Evolutionary conservation across 2,797 vertebrate species (phyloP).

Genomic region (Florisuga fusca): DNA sequence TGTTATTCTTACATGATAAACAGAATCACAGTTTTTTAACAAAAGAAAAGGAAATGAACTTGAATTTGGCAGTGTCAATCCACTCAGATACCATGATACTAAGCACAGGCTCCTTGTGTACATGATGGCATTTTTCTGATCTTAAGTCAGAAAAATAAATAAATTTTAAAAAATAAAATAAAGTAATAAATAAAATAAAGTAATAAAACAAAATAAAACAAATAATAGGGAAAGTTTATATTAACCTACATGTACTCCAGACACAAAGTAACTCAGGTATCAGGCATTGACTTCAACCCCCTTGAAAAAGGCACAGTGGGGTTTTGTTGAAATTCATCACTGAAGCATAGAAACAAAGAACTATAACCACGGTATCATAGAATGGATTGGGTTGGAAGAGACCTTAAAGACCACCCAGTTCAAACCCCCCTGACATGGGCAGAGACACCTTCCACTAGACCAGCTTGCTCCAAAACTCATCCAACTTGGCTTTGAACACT

Average conservation of each 20-base stretch:
- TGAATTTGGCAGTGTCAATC: background rate
- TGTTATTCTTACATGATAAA: background rate
- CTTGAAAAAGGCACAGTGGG: background rate
- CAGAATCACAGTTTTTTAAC: background rate
- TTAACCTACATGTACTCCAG: background rate
- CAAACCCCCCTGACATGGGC: too few species aligned
- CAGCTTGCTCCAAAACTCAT: too few species aligned
- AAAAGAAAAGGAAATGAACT: background rate
- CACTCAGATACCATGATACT: accelerated
- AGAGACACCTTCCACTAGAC: too few species aligned
- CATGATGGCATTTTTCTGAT: background rate
- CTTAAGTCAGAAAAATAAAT: background rate
- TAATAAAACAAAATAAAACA: too few species aligned
- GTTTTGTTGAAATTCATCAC: background rate
- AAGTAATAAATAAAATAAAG: too few species aligned
- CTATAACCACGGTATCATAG: too few species aligned
- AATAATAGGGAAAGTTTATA: accelerated
- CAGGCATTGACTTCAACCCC: background rate
- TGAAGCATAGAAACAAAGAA: too few species aligned
- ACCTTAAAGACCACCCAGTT: too few species aligned
- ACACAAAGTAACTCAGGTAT: accelerated
- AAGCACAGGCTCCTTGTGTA: background rate
- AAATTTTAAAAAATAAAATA: too few species aligned
- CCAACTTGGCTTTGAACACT: too few species aligned
- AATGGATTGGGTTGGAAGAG: too few species aligned